Conservation (phyloP, 1,140 invertebrate genomes). For the Diplogasteroides magnus region DNA sequence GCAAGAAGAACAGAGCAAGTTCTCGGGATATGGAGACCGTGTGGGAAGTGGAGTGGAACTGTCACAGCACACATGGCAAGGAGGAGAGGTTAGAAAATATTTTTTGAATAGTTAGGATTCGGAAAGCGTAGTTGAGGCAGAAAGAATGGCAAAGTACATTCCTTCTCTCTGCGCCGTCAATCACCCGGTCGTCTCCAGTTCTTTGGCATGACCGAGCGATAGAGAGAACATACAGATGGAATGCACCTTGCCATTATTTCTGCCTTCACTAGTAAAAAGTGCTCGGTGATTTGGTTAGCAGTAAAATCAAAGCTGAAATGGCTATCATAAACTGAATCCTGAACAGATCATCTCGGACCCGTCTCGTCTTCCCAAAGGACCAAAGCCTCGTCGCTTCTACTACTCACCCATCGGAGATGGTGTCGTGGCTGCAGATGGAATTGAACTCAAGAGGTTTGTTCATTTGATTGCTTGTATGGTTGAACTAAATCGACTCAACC, state of each 20-base stretch:
- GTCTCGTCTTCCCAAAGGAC: slow-evolving; percentile 30
- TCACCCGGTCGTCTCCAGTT: not conserved
- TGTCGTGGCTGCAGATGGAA: slow-evolving; percentile 49
- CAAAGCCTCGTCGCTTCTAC: slow-evolving; percentile 45
- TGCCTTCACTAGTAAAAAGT: no score
- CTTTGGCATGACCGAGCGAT: no score
- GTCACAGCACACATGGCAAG: slow-evolving; percentile 39
- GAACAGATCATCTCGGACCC: slow-evolving; percentile 26
- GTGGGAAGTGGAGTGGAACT: slow-evolving; percentile 52
- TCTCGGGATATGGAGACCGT: slow-evolving; percentile 51
- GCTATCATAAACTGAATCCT: no score
- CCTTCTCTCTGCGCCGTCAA: no score
- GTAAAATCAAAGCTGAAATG: not conserved
- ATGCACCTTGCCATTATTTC: no score
- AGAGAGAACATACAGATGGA: no score
- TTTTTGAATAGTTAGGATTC: not conserved
- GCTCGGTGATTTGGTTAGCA: not conserved
- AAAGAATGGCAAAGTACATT: no score
- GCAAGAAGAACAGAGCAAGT: slow-evolving; percentile 30
- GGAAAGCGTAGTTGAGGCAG: not conserved
- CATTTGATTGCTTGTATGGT: no score
- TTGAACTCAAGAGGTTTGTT: slow-evolving; percentile 44
- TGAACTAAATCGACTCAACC: not conserved
- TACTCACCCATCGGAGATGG: slow-evolving; percentile 55
- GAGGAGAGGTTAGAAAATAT: slow-evolving; percentile 43